phyloP scores from a whole-genome alignment of 2,888 invertebrate species.

The Dastarcus helophoroides region DNA sequence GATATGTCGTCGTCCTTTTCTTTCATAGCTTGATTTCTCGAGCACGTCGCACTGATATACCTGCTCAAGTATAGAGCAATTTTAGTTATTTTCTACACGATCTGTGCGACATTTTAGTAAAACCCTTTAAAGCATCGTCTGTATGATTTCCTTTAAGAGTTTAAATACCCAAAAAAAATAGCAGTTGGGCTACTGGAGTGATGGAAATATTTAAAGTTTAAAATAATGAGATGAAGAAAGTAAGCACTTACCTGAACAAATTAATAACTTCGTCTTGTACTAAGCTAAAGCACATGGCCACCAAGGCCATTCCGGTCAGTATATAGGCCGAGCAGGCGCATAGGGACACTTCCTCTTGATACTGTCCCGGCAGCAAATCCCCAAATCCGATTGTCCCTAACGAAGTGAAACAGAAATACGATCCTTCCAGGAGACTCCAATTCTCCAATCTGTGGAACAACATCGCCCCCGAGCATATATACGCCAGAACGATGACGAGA shows the following conservation, averaged over 20 bases:
- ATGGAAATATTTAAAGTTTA: too few relatives aligned
- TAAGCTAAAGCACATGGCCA: constrained; percentile 79
- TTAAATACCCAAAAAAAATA: too few relatives aligned
- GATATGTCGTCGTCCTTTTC: constrained; percentile 39
- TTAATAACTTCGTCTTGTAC: constrained; percentile 65
- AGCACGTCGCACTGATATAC: constrained; percentile 23
- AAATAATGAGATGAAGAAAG: too few relatives aligned
- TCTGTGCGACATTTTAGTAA: too few relatives aligned
- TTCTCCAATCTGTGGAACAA: constrained; percentile 83
- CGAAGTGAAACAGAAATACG: constrained; percentile 65
- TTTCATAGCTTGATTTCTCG: constrained; percentile 21
- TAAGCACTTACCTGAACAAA: constrained; percentile 39
- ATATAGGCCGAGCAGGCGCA: constrained; percentile 73
- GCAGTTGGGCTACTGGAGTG: too few relatives aligned
- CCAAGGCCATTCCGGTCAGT: constrained; percentile 70
- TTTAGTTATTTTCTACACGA: too few relatives aligned
- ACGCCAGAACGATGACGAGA: constrained; percentile 71
- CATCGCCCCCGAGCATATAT: constrained; percentile 80
- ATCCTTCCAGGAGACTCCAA: constrained; percentile 82
- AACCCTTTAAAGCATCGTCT: too few relatives aligned
- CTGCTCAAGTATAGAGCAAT: constrained; percentile 7
- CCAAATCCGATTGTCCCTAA: constrained; percentile 68
- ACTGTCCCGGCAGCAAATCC: constrained; percentile 59
- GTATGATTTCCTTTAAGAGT: too few relatives aligned
- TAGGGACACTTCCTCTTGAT: constrained; percentile 52